Percentiles rank a stretch among this genome's conserved stretches.
These are phyloP conservation scores for Octonoba sinensis DNA, from an alignment of 2,888 invertebrate genomes.

Conservation along the genomic window DNA sequence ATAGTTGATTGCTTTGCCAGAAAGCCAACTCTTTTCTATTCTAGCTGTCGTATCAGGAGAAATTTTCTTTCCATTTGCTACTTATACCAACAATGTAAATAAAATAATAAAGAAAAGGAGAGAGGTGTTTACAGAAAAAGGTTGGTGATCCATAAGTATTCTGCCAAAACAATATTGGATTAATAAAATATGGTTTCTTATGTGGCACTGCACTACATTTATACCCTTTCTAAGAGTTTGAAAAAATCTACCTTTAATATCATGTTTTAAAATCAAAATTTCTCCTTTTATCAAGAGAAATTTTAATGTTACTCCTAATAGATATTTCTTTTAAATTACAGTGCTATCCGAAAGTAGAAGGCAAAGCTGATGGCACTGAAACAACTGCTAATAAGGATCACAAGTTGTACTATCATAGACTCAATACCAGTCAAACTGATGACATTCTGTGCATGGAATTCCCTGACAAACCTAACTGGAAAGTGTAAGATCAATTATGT, in stretches of 20 bases:
- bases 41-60: too few relatives aligned
- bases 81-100: too few relatives aligned
- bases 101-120: too few relatives aligned
- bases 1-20: too few relatives aligned
- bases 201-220: not conserved
- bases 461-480: slow-evolving; percentile 88
- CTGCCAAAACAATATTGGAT: too few relatives aligned
- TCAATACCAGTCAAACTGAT: slow-evolving; percentile 87
- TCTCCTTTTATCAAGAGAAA: not conserved
- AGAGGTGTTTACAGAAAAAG: too few relatives aligned
- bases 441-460: slow-evolving; percentile 92
- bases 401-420: slow-evolving; percentile 90
- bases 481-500: slow-evolving; percentile 78
- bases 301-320: not conserved
- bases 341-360: slow-evolving; percentile 85
- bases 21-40: too few relatives aligned
- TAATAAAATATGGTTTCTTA: too few relatives aligned
- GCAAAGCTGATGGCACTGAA: slow-evolving; percentile 92
- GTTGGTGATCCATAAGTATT: too few relatives aligned
- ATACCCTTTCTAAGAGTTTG: not conserved
- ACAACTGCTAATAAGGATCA: slow-evolving; percentile 89
- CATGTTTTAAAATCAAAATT: not conserved
- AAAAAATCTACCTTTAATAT: not conserved
- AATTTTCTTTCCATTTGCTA: too few relatives aligned
- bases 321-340: slow-evolving; percentile 70